Conservation (phyloP, 1,140 invertebrate genomes). For the Papilio polytes region DNA sequence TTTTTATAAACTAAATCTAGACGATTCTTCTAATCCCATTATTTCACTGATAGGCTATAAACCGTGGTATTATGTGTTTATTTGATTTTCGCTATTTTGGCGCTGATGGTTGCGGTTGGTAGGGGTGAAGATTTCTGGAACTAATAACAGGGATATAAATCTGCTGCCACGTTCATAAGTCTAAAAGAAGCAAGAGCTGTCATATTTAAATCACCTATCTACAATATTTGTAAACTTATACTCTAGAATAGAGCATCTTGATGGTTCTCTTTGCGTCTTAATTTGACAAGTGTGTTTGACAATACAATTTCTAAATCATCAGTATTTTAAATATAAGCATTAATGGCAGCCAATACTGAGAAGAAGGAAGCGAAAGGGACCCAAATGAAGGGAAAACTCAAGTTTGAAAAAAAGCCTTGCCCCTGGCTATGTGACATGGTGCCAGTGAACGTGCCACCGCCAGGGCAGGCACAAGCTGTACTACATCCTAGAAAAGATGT, state of each 20-base stretch:
- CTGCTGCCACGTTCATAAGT: too few relatives aligned
- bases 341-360: background rate
- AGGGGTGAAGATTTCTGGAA: too few relatives aligned
- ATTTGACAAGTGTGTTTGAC: slow-evolving; percentile 7
- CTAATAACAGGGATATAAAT: too few relatives aligned
- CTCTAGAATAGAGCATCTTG: background rate
- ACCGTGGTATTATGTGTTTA: too few relatives aligned
- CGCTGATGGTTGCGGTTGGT: too few relatives aligned
- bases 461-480: slow-evolving; percentile 56
- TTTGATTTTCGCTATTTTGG: too few relatives aligned
- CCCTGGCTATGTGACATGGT: slow-evolving; percentile 65
- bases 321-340: slow-evolving; percentile 19
- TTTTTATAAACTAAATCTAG: too few relatives aligned
- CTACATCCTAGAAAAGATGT: slow-evolving; percentile 76
- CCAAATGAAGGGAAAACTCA: slow-evolving; percentile 41
- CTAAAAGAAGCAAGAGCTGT: too few relatives aligned
- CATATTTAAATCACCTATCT: background rate
- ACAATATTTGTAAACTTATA: background rate
- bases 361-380: slow-evolving; percentile 40
- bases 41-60: too few relatives aligned
- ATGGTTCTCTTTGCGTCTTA: background rate
- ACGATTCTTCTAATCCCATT: too few relatives aligned
- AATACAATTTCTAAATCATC: slow-evolving; percentile 17
- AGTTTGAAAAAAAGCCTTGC: slow-evolving; percentile 45
- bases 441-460: slow-evolving; percentile 63